Base-by-base conservation (phyloP, 2,888 invertebrate species). In the Acleris cristana region DNA sequence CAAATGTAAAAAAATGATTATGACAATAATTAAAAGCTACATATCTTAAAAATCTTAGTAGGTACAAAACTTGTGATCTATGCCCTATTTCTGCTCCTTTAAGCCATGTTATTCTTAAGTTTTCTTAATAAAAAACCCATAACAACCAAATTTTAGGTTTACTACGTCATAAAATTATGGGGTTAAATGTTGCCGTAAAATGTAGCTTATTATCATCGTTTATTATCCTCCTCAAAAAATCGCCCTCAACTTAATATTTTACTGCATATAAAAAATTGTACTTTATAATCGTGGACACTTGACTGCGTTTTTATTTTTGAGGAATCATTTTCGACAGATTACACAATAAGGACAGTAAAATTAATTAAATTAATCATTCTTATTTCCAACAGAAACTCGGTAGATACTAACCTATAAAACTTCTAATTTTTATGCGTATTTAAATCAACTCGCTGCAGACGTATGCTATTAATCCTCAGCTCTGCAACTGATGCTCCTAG, bases 121-220 rank as follows among this genome's bases (percentile, higher is more conserved):
- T 10, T 45, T 26, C 12, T n/a, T 10, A 48, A 58, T 48, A 21
- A 58, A 23, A 12, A 48, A 14, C 18, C 23, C 45, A 26, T 5
- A 45, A n/a, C 48, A 23, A 58, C 48, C 48, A 58, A 45, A n/a
- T 26, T 58, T 45, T 14, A 58, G 21, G 58, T 58, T 58, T 48
- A 58, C 23, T 26, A 58, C 58, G 12, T 23, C 48, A 23, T 58
- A 58, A 58, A 58, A 26, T 48, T 58, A 26, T 58, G 26, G 21
- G 58, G 45, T 58, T 58, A 48, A 58, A 48, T n/a, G 58, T 16
- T 23, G 48, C n/a, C 26, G 18, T 56, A 44, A 56, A 58, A 58
- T 26, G 18, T 51, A 48, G 44, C 21, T 58, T 48, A 48, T 44
- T 58, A 48, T 48, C 51, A 21, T 18, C 21, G 12, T 19, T 51